Conservation (phyloP, 2,113 vertebrate genomes). For the Pipra filicauda region DNA sequence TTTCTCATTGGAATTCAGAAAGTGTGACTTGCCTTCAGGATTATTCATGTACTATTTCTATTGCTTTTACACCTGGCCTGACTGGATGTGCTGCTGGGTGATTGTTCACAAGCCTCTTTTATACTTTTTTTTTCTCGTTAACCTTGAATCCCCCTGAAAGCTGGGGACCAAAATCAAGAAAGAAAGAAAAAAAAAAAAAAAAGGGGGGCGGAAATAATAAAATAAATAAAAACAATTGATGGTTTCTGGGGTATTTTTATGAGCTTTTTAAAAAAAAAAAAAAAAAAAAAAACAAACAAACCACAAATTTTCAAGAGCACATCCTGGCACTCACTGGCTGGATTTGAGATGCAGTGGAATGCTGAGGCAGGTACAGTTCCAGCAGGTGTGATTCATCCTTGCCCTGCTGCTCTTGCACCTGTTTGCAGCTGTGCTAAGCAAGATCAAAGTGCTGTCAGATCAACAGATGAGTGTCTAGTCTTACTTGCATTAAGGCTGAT, state of each 20-base stretch:
- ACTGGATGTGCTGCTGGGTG: background rate
- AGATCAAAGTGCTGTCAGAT: background rate
- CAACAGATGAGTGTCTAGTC: background rate
- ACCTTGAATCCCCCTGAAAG: background rate
- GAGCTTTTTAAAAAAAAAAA: background rate
- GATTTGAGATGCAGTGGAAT: background rate
- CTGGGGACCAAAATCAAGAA: background rate
- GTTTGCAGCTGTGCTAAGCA: background rate
- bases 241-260: background rate
- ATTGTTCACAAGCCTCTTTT: background rate
- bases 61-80: background rate
- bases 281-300: too few relatives aligned
- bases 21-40: background rate
- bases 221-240: background rate
- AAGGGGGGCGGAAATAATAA: background rate
- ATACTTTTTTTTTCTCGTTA: background rate
- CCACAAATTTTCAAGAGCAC: background rate
- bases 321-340: accelerated
- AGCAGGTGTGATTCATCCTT: background rate
- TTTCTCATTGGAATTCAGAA: background rate
- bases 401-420: background rate
- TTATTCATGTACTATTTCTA: background rate
- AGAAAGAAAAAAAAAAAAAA: background rate
- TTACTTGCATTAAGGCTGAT: background rate
- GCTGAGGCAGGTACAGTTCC: background rate